Percentiles rank a stretch among this genome's conserved stretches.
These are phyloP conservation scores for Rhopilema esculentum DNA, from an alignment of 30 jellyfish, hydroid and myxozoan genomes.

Conservation along the genomic window DNA sequence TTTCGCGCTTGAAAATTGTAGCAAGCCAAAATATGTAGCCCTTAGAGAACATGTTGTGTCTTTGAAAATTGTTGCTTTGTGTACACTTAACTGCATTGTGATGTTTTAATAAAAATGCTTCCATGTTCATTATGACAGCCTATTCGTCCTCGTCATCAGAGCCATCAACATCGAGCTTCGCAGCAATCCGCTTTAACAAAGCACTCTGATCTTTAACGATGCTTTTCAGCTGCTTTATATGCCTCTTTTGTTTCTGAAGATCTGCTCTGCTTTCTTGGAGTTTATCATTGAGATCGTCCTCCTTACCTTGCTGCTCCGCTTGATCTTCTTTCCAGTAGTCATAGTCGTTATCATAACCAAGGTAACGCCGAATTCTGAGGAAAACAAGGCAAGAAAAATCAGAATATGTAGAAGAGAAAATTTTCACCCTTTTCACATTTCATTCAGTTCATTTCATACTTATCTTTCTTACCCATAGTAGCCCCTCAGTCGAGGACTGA, in stretches of 20 bases:
- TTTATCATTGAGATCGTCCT: conserved; percentile 43
- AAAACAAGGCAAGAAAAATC: background rate
- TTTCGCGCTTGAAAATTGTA: no score
- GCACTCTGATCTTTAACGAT: conserved; percentile 67
- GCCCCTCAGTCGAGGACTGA: no score
- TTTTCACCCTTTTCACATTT: background rate
- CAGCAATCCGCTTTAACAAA: conserved; percentile 62
- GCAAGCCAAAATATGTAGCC: no score
- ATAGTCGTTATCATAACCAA: conserved; percentile 65
- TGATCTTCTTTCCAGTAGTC: conserved; percentile 72
- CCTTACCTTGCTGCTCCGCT: conserved; percentile 58
- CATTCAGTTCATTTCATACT: background rate
- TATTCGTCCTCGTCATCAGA: conserved; percentile 57
- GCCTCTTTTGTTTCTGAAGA: conserved; percentile 69
- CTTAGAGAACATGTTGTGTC: no score
- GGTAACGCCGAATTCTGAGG: conserved; percentile 53
- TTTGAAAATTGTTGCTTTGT: no score
- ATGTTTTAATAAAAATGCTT: no score
- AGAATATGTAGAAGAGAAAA: background rate
- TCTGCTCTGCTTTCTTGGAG: conserved; percentile 52
- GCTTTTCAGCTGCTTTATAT: conserved; percentile 41
- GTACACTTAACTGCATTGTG: no score
- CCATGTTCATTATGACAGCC: no score
- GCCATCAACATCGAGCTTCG: conserved; percentile 36
- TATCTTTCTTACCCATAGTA: no score